phyloP scores from a whole-genome alignment of 2,797 vertebrate species.

The Tinamus major region DNA sequence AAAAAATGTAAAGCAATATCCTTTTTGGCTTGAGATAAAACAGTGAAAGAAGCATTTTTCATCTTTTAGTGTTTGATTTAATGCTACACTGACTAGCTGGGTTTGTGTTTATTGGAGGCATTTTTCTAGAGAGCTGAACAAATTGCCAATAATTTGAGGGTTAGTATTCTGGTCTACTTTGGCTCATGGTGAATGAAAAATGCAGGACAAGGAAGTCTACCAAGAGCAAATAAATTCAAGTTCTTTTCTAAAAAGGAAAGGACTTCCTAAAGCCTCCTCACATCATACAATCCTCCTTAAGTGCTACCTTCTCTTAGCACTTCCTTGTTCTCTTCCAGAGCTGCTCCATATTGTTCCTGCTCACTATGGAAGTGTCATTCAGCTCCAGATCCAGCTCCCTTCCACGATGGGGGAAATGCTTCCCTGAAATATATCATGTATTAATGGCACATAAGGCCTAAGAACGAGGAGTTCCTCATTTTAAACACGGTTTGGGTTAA shows the following conservation, averaged over 20 bases:
- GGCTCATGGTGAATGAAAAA: slow-evolving; percentile 61
- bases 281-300: neutral
- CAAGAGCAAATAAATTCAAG: neutral
- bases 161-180: slow-evolving; percentile 59
- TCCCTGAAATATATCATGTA: neutral
- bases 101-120: slow-evolving; percentile 64
- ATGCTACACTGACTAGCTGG: slow-evolving; percentile 62
- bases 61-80: slow-evolving; percentile 77
- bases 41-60: slow-evolving; percentile 69
- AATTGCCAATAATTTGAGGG: slow-evolving; percentile 72
- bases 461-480: neutral
- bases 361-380: fast-evolving
- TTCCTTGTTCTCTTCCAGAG: neutral
- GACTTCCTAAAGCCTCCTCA: neutral
- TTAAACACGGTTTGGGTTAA: neutral
- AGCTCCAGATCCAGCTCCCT: neutral
- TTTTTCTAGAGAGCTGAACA: slow-evolving; percentile 73
- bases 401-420: neutral
- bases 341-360: neutral
- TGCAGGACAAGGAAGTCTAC: slow-evolving; percentile 21
- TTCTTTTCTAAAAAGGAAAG: neutral
- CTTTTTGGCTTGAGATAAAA: slow-evolving; percentile 79
- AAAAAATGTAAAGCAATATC: slow-evolving; percentile 80
- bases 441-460: neutral
- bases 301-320: neutral